Conservation (phyloP, 2,797 vertebrate genomes). For the Trachops cirrhosus region DNA sequence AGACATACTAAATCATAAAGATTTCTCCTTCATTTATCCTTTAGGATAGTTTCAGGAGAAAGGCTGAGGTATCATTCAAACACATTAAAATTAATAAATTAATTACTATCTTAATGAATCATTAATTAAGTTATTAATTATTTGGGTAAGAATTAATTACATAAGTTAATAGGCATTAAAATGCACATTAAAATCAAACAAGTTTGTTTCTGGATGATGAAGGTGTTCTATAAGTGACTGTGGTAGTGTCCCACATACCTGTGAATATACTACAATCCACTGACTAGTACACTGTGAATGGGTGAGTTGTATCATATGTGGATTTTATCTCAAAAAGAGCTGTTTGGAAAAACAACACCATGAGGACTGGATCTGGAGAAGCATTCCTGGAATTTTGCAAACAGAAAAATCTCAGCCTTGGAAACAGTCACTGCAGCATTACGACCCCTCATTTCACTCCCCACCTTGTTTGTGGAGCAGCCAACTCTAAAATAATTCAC, state of each 20-base stretch:
- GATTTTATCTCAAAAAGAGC: neutral
- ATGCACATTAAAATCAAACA: neutral
- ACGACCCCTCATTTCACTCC: neutral
- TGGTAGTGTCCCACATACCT: neutral
- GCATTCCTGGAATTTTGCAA: neutral
- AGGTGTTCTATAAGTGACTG: neutral
- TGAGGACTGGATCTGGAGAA: neutral
- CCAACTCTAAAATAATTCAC: neutral
- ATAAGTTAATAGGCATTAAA: neutral
- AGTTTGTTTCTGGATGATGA: neutral
- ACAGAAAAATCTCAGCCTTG: neutral
- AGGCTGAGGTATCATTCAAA: neutral
- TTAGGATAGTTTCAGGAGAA: neutral
- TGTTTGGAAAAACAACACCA: neutral
- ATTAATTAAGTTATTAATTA: neutral
- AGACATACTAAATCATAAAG: neutral
- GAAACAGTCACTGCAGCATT: neutral
- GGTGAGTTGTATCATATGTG: neutral
- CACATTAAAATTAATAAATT: neutral
- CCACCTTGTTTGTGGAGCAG: neutral
- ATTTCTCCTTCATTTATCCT: neutral
- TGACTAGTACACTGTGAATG: neutral
- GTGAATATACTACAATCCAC: neutral
- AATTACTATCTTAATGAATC: neutral
- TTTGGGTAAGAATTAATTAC: neutral